Conservation (phyloP, 1,140 invertebrate species). For the Colletes gigas region DNA sequence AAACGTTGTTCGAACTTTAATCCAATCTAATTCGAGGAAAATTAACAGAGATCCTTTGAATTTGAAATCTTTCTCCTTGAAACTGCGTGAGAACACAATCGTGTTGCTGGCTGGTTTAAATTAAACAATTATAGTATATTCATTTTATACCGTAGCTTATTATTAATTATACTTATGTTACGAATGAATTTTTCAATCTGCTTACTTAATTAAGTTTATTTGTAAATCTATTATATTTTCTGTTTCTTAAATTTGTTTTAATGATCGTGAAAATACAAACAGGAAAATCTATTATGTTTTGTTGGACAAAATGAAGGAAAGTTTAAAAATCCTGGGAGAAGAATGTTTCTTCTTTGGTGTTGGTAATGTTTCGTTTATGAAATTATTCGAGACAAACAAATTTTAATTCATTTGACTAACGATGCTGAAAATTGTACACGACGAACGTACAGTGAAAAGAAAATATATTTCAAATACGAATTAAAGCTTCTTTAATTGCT, state of each 20-base stretch:
- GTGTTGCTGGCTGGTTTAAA: too few species aligned
- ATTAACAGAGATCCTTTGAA: constrained; percentile 21
- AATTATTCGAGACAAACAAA: background rate
- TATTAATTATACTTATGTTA: background rate
- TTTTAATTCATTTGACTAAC: background rate
- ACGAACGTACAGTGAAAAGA: too few species aligned
- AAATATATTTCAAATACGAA: too few species aligned
- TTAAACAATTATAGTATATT: too few species aligned
- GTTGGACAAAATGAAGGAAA: background rate
- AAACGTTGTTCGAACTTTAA: constrained; percentile 38
- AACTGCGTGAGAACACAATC: background rate
- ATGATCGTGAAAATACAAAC: too few species aligned
- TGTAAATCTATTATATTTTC: too few species aligned
- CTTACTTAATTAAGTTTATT: too few species aligned
- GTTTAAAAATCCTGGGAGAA: background rate
- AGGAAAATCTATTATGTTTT: too few species aligned
- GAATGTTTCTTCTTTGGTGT: background rate
- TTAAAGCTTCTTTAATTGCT: too few species aligned
- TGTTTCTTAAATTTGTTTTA: too few species aligned
- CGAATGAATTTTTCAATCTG: background rate
- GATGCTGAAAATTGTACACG: background rate
- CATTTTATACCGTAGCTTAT: too few species aligned
- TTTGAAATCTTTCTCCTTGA: background rate
- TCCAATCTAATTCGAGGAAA: constrained; percentile 40
- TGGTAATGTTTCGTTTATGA: background rate